A percentile compares a stretch with the other conserved stretches of the same genome.
These are phyloP conservation scores for Cecidostiba fungosa DNA, from an alignment of 2,888 invertebrate species.

Conservation along the genomic window DNA sequence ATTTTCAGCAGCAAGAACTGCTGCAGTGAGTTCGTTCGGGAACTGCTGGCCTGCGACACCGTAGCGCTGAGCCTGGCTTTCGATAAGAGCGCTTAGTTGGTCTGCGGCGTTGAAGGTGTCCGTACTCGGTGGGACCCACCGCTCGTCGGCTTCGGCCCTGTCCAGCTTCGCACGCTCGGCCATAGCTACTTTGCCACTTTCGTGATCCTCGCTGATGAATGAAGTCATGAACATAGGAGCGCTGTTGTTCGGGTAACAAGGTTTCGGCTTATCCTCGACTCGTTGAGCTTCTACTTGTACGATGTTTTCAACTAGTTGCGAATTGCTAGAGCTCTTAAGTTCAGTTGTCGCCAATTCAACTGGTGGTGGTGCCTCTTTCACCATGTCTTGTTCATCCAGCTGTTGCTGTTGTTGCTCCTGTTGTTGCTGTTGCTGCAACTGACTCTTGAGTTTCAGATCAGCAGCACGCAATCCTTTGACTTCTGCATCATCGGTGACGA, in stretches of 20 bases:
- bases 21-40: conserved; percentile 70
- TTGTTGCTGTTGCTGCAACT: conserved; percentile 57
- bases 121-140: conserved; percentile 85
- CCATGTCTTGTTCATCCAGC: conserved; percentile 47
- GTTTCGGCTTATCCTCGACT: conserved; percentile 75
- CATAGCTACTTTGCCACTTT: conserved; percentile 76
- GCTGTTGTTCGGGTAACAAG: conserved; percentile 72
- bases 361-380: background rate
- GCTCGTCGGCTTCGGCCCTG: conserved; percentile 82
- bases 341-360: conserved; percentile 12
- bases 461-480: conserved; percentile 28
- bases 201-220: conserved; percentile 77
- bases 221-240: conserved; percentile 70
- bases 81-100: conserved; percentile 74
- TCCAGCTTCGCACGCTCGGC: conserved; percentile 79
- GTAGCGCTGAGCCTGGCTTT: conserved; percentile 77
- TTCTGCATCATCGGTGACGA: conserved; percentile 34
- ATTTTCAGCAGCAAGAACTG: conserved; percentile 69
- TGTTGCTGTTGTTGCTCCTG: background rate
- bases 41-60: conserved; percentile 70
- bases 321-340: conserved; percentile 42
- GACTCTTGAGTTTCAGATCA: conserved; percentile 59
- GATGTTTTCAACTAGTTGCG: conserved; percentile 50
- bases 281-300: conserved; percentile 64
- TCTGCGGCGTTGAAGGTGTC: conserved; percentile 76